phyloP scores from a whole-genome alignment of 2,888 invertebrate species.

The Polyploca ridens region DNA sequence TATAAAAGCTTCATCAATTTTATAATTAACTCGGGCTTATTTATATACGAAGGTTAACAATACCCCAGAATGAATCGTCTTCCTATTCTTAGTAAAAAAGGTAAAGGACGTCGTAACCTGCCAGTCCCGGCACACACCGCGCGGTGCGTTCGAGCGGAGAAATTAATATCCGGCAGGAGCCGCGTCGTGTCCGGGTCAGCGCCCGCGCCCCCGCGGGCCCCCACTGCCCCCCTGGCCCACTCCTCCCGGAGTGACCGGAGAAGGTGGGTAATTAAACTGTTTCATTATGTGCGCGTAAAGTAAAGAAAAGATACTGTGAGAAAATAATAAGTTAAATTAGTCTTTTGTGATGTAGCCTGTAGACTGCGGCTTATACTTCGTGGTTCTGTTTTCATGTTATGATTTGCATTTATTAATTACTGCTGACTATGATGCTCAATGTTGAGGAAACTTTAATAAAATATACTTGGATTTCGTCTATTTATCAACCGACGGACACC shows the following conservation, averaged over 20 bases:
- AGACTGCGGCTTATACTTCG: background rate
- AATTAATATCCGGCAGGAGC: constrained; percentile 69
- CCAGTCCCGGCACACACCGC: constrained; percentile 41
- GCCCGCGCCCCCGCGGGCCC: constrained; percentile 32
- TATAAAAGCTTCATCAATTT: background rate
- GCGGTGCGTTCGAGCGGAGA: constrained; percentile 63
- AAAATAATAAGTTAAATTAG: constrained; percentile 24
- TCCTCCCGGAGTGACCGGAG: constrained; percentile 29
- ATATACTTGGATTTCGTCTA: background rate
- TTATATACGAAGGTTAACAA: no score
- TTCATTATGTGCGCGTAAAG: constrained; percentile 52
- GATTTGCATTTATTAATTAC: background rate
- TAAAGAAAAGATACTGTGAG: constrained; percentile 34
- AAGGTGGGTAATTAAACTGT: constrained; percentile 59
- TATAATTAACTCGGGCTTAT: background rate
- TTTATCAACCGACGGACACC: no score
- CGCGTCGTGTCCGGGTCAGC: constrained; percentile 67
- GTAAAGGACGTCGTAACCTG: constrained; percentile 32
- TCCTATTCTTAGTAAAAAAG: constrained; percentile 21
- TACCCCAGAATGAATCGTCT: background rate
- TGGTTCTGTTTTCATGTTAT: background rate
- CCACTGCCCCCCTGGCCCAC: constrained; percentile 2
- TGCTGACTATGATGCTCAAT: no score
- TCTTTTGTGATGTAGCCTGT: background rate
- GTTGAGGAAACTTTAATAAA: no score